Evolutionary conservation across 1,140 invertebrate species (phyloP), one percentile per base, ranked within the genome.

Genomic region (Doryteuthis pealeii): DNA sequence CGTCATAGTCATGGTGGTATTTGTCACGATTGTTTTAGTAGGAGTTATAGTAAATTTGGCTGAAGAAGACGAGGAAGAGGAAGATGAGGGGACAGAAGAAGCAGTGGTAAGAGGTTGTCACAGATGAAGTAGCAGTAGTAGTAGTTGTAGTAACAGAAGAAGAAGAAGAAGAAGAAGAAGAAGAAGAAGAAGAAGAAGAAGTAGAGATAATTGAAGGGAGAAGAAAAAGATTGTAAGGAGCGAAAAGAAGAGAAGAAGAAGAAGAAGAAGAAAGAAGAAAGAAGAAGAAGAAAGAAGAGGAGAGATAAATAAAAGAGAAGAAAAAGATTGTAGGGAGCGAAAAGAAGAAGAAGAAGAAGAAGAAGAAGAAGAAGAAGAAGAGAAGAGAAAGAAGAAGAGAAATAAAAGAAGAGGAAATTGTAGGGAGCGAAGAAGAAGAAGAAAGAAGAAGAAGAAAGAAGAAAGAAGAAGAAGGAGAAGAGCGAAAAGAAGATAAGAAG

Each of bases 181-280:
- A 49, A 49, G 22, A 49, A 49, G 45, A 49, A 49, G 45, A 49
- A 49, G 45, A 49, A 49, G 45, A 49, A 49, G 45, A 49, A 49
- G 45, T 10, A 49, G 45, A 49, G 22, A 22, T 10, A 49, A 22
- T 10, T 10, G 45, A 49, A 49, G 45, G 22, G 22, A 22, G 22
- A 49, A 22, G 22, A 49, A 49, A 49, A 22, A 49, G 22, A 22
- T 8, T 10, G 45, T 8, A 49, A 22, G 8, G 22, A 10, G 45
- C 8, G 22, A 22, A 49, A 49, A 22, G 22, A 49, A 22, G 8
- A 22, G 45, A 49, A 22, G 45, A 49, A 22, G 45, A 49, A 49
- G 45, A 22, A 49, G 22, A 22, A 49, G 22, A 22, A 49, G 22
- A n/a, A 22, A 49, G 22, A 22, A 49, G 22, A n/a, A 22, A 49